A percentile compares a stretch with the other conserved stretches of the same genome.
Evolutionary conservation across 2,888 invertebrate species (phyloP).

Genomic region (Xanthostigma xanthostigma): DNA sequence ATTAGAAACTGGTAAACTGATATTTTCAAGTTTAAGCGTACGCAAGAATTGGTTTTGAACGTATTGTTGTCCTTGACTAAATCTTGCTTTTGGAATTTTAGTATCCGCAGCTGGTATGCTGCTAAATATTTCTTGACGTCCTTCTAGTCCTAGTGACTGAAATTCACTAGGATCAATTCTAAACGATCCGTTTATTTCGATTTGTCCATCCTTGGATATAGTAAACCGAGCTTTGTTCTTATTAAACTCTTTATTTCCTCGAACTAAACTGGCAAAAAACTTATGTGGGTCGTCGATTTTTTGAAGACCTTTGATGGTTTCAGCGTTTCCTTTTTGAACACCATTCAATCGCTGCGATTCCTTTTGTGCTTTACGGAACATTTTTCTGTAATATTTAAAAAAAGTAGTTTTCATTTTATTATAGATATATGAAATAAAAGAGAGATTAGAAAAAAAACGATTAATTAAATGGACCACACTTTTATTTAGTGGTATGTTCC

Average conservation of each 20-base stretch:
- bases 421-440: no score
- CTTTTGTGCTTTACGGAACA: slow-evolving; percentile 35
- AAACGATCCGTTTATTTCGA: slow-evolving; percentile 7
- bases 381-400: slow-evolving; percentile 26
- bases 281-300: slow-evolving; percentile 34
- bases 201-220: slow-evolving; percentile 6
- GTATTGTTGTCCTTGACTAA: no score
- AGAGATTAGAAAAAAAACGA: background rate
- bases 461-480: background rate
- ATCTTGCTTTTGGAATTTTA: no score
- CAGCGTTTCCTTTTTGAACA: slow-evolving; percentile 29
- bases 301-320: slow-evolving; percentile 32
- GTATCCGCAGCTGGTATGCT: slow-evolving; percentile 5
- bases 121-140: slow-evolving; percentile 2
- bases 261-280: slow-evolving; percentile 32
- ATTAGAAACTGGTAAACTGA: no score
- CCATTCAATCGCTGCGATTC: slow-evolving; percentile 33
- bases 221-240: slow-evolving; percentile 23
- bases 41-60: no score
- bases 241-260: slow-evolving; percentile 35
- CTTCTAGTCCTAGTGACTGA: background rate
- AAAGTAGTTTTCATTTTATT: background rate
- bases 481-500: no score
- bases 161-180: slow-evolving; percentile 9
- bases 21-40: no score